A percentile compares a stretch with the other conserved stretches of the same genome.
Evolutionary conservation across 2,888 invertebrate species (phyloP).

Genomic region (Euspilapteryx auroguttella): DNA sequence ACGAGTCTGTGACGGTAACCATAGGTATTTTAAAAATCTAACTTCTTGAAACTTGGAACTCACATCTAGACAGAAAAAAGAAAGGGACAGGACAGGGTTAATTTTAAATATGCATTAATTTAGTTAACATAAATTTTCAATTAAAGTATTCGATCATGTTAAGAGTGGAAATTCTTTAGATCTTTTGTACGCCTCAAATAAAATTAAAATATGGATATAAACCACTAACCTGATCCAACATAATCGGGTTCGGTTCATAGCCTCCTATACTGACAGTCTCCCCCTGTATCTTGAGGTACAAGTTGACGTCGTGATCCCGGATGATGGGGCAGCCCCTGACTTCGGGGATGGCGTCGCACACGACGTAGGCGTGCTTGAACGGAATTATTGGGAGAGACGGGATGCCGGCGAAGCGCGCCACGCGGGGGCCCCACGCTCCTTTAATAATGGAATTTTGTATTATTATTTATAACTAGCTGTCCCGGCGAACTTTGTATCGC

Average conservation of each 20-base stretch:
- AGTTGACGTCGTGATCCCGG: conserved; percentile 80
- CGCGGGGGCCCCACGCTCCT: conserved; percentile 78
- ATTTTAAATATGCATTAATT: too few relatives aligned
- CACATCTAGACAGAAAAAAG: too few relatives aligned
- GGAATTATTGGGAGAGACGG: conserved; percentile 74
- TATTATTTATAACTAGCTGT: too few relatives aligned
- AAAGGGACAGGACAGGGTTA: too few relatives aligned
- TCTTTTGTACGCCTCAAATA: too few relatives aligned
- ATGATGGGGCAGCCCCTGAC: conserved; percentile 78
- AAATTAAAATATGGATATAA: too few relatives aligned
- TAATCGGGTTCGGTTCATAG: conserved; percentile 83
- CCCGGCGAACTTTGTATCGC: not conserved
- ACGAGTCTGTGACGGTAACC: too few relatives aligned
- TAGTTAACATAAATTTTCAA: too few relatives aligned
- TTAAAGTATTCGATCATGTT: too few relatives aligned
- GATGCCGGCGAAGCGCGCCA: conserved; percentile 68
- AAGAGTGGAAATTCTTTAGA: too few relatives aligned
- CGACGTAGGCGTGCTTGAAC: conserved; percentile 88
- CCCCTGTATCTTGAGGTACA: conserved; percentile 84
- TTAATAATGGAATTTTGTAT: too few relatives aligned
- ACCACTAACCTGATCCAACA: conserved; percentile 68
- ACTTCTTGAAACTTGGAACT: not conserved
- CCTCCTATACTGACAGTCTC: conserved; percentile 84
- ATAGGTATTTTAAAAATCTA: too few relatives aligned
- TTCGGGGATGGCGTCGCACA: conserved; percentile 77